Base-by-base conservation (phyloP, 2,113 vertebrate species). In the Melierax canorus region DNA sequence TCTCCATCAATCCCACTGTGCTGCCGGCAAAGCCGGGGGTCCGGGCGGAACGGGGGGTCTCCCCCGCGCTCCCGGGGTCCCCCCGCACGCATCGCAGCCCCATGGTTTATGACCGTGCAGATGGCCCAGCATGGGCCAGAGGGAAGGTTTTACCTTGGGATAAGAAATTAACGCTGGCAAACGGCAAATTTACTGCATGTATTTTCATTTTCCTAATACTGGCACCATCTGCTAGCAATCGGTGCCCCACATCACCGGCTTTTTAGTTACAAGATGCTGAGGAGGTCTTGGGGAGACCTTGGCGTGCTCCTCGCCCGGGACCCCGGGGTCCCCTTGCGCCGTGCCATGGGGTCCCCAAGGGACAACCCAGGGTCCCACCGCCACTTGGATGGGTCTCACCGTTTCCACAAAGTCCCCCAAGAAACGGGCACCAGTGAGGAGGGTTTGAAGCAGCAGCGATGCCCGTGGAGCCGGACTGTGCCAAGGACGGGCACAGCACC, bases 131-230 rank as follows among this genome's bases (percentile, higher is more conserved):
- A 72, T n/a, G n/a, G 97, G 96, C 97, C 98, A 97, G 98, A 97
- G 98, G 81, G 90, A 96, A 96, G 96, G 94, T 86, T 98, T 97
- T 97, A 97, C 97, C 95, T 97, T 86, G 98, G 98, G 98, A 98
- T 97, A 95, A 98, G 98, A 98, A 98, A 99, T 98, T 93, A 98
- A 98, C 97, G 88, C 97, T 96, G 97, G 98, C 98, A 98, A 98
- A 98, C 62, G 74, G 96, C 58, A 97, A 98, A 98, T 98, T 99
- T 97, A 98, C 97, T 66, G 97, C 80, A 1, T 97, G 98, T 98
- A 98, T 99, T 99, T 98, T 98, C 97, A 94, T 98, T 98, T 99
- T 98, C 97, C 98, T 98, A 98, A 98, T 94, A 97, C 98, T 79
- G 81, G 97, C 81, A 69, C 99, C 99, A 99, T 99, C 99, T 99